Base-by-base conservation (phyloP, 2,888 invertebrate species). In the Orchesellides sinensis region DNA sequence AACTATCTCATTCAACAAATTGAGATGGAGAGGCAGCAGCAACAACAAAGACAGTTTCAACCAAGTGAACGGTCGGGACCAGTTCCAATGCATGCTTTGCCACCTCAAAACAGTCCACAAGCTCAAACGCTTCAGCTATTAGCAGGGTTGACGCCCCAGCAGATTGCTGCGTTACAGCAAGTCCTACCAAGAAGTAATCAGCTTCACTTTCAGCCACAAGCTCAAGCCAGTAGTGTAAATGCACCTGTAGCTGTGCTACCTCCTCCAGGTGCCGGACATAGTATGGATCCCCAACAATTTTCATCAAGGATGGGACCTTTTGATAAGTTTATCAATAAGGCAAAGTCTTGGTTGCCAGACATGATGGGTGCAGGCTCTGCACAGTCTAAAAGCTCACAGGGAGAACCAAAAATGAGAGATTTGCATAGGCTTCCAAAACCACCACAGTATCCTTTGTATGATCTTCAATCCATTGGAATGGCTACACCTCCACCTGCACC, bases 401-500 rank as follows among this genome's bases (percentile, higher is more conserved):
- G 81, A 3, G 84, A 84, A 19, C 85, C 85, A 29, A 83, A 83
- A 63, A 84, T 84, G 83, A 54, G 79, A 29, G 86, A 87, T 14
- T 78, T 86, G 69, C 83, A 87, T 45, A 83, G 88, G 23, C 66
- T 88, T 0, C 88, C 88, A 10, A 87, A 88, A 54, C 88, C 88
- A 19, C 88, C 88, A 21, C 85, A 87, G 61, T 88, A 88, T 47
- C 88, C 88, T 10, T 52, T 88, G 12, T 88, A 88, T 52, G 88
- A 88, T 45, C 70, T 88, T 68, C 82, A 83, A 0, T 70, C 68
- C 8, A 66, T 84, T 49, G 85, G 86, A 8, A 70, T 83, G 84
- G 88, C 88, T 10, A 88, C 88, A 10, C 88, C 88, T 19, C 88
- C 88, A 10, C 88, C 88, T n/a, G 84, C 88, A 1, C 88, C 88